Evolutionary conservation across 2,113 vertebrate species (phyloP).

Genomic region (Oreotragus oreotragus): DNA sequence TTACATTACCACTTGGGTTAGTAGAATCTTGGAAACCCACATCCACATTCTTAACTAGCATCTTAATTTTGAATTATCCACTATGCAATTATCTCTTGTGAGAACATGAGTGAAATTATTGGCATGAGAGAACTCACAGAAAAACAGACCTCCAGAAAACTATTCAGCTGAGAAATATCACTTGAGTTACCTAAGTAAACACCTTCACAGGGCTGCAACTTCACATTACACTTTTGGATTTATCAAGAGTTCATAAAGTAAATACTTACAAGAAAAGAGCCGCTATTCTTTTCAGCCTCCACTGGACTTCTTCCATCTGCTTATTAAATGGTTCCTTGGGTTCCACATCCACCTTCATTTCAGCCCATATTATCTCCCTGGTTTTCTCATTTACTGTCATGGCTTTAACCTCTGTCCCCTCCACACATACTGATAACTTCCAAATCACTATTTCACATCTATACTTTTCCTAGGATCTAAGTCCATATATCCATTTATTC

Average conservation of each 20-base stretch:
- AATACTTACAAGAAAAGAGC: neutral
- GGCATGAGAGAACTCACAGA: neutral
- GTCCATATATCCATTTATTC: neutral
- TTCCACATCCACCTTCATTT: neutral
- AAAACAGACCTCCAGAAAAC: neutral
- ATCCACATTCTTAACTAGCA: neutral
- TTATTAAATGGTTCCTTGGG: neutral
- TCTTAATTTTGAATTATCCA: neutral
- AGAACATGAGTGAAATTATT: neutral
- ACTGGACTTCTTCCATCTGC: neutral
- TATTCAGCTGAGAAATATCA: neutral
- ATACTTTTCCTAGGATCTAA: neutral
- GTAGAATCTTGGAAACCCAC: neutral
- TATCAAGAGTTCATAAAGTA: neutral
- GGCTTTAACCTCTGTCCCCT: neutral
- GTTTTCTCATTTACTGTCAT: neutral
- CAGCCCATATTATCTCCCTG: neutral
- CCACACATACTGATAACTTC: neutral
- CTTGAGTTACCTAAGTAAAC: neutral
- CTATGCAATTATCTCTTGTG: neutral
- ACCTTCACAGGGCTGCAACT: neutral
- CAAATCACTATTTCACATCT: neutral
- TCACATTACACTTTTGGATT: neutral
- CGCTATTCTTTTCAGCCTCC: neutral
- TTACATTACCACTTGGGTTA: neutral